Percentiles rank a stretch among this genome's conserved stretches.
These are phyloP conservation scores for Gobionotothen gibberifrons DNA, from an alignment of 2,797 vertebrate genomes.

Conservation along the genomic window DNA sequence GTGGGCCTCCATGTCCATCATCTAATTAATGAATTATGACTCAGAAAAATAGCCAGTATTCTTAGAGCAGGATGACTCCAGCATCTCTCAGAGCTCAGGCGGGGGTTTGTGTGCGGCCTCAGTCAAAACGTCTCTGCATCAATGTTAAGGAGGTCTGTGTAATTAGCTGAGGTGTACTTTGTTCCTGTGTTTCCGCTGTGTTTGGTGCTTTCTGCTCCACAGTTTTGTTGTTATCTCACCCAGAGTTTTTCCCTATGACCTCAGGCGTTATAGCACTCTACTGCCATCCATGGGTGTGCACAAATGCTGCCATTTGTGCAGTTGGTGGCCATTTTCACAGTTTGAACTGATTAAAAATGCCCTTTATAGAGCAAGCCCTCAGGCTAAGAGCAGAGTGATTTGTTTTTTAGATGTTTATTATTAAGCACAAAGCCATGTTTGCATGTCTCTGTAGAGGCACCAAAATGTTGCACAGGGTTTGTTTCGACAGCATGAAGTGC, in stretches of 20 bases:
- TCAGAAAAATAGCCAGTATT: conserved; percentile 71
- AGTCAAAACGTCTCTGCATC: conserved; percentile 53
- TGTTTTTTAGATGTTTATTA: conserved; percentile 56
- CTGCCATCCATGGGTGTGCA: conserved; percentile 78
- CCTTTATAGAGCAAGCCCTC: conserved; percentile 71
- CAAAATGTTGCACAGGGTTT: background rate
- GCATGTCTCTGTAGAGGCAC: background rate
- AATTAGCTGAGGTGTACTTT: conserved; percentile 63
- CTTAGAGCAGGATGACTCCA: conserved; percentile 59
- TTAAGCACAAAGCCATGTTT: conserved; percentile 30
- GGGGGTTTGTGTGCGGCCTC: conserved; percentile 34
- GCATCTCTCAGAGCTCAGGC: conserved; percentile 46
- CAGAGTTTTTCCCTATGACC: conserved; percentile 56
- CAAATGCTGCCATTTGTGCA: conserved; percentile 56
- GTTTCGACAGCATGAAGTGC: conserved; percentile 1
- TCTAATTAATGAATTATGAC: conserved; percentile 81
- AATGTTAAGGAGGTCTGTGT: conserved; percentile 44
- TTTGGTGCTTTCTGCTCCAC: conserved; percentile 41
- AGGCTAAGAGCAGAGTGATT: conserved; percentile 58
- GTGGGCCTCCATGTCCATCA: conserved; percentile 73
- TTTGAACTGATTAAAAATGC: conserved; percentile 81
- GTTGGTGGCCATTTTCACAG: conserved; percentile 69
- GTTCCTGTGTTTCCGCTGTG: conserved; percentile 41
- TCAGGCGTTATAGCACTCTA: conserved; percentile 66
- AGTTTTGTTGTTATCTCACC: conserved; percentile 64